Evolutionary conservation across 2,888 invertebrate species (phyloP).

Genomic region (Tetragonula carbonaria): DNA sequence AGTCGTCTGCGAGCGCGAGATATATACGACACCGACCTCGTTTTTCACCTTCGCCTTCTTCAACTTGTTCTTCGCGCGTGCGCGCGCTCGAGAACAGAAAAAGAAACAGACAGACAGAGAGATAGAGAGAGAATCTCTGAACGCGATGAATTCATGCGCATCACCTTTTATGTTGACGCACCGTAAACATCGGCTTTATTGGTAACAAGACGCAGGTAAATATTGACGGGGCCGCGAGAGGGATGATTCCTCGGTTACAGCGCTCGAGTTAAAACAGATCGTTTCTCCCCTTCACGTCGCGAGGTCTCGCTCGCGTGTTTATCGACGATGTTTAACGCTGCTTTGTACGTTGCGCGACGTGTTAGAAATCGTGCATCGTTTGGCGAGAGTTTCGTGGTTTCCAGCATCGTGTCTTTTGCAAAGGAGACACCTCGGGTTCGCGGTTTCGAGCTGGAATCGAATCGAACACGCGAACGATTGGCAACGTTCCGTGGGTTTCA

Average conservation of each 20-base stretch:
- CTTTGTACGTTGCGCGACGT: background rate
- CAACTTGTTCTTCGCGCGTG: background rate
- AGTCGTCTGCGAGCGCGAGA: too few species aligned
- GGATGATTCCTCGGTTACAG: constrained; percentile 35
- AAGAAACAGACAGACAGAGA: background rate
- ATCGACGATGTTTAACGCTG: constrained; percentile 16
- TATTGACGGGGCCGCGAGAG: constrained; percentile 35
- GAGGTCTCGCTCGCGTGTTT: constrained; percentile 20
- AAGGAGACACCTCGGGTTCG: too few species aligned
- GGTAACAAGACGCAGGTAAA: constrained; percentile 47
- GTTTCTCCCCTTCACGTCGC: constrained; percentile 5
- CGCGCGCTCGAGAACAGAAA: too few species aligned
- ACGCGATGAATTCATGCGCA: constrained; percentile 46
- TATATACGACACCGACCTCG: too few species aligned
- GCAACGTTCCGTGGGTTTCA: too few species aligned
- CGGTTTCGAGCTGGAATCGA: background rate
- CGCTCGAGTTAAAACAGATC: constrained; percentile 25
- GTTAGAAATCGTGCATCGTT: background rate
- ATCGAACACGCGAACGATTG: background rate
- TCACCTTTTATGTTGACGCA: constrained; percentile 49
- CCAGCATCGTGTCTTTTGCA: background rate
- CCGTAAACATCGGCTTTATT: constrained; percentile 53
- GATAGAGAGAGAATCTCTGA: background rate
- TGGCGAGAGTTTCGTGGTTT: background rate
- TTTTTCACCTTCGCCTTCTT: background rate